Conservation (phyloP, 2,113 vertebrate genomes). For the Centrocercus urophasianus region DNA sequence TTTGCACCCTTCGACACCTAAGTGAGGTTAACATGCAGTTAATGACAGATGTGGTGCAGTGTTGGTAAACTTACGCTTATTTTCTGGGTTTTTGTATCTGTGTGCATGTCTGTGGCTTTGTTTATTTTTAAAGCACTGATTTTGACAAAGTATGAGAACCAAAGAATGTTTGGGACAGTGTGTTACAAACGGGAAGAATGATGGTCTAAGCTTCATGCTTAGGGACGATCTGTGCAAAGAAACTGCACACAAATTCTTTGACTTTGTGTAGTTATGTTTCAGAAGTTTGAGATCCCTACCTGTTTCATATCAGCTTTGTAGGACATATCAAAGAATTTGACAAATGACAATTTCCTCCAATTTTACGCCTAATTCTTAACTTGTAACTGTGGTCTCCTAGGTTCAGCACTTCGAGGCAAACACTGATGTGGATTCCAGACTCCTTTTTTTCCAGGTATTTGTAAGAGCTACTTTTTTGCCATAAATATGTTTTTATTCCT, state of each 20-base stretch:
- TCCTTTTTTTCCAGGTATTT: constrained; percentile 98
- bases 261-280: neutral
- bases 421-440: constrained; percentile 98
- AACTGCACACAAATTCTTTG: neutral
- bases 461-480: neutral
- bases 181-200: neutral
- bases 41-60: neutral
- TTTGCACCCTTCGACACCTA: neutral
- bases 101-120: neutral
- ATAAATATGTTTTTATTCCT: neutral
- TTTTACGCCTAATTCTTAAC: neutral
- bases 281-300: too few species aligned
- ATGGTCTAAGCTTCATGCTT: neutral
- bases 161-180: neutral
- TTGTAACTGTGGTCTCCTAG: constrained; percentile 76
- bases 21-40: neutral
- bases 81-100: neutral
- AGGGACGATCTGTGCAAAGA: neutral
- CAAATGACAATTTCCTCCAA: neutral
- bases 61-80: neutral
- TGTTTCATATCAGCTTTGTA: neutral
- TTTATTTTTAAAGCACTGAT: neutral
- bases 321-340: neutral
- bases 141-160: neutral
- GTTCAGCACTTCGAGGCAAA: constrained; percentile 98